Evolutionary conservation across 2,113 vertebrate species (phyloP).

Genomic region (Bucco capensis): DNA sequence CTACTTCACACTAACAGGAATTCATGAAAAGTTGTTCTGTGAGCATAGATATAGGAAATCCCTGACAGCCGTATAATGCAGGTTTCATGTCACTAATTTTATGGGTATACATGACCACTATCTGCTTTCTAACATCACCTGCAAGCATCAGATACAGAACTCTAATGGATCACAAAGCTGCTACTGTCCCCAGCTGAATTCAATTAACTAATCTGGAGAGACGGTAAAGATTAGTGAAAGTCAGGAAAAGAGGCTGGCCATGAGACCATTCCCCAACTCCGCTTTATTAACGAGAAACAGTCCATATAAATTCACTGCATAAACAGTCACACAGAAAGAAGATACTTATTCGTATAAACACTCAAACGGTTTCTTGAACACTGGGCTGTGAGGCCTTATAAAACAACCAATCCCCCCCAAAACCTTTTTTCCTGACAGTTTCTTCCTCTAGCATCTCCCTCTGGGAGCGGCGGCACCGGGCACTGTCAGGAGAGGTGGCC

Average conservation of each 20-base stretch:
- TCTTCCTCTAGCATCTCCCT: neutral
- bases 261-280: fast-evolving
- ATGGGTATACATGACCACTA: fast-evolving
- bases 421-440: neutral
- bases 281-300: neutral
- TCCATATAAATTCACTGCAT: fast-evolving
- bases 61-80: no score
- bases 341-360: neutral
- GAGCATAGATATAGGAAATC: fast-evolving
- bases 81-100: neutral
- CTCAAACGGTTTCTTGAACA: neutral
- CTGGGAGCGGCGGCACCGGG: no score
- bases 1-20: no score
- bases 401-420: neutral
- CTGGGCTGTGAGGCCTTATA: neutral
- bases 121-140: no score
- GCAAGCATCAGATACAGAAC: fast-evolving
- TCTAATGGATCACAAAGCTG: fast-evolving
- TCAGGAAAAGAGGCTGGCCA: neutral
- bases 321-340: no score
- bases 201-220: neutral
- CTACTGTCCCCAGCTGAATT: no score
- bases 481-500: neutral
- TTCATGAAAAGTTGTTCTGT: fast-evolving
- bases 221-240: neutral